Conservation (phyloP, 2,113 vertebrate genomes). For the Leiothrix lutea region DNA sequence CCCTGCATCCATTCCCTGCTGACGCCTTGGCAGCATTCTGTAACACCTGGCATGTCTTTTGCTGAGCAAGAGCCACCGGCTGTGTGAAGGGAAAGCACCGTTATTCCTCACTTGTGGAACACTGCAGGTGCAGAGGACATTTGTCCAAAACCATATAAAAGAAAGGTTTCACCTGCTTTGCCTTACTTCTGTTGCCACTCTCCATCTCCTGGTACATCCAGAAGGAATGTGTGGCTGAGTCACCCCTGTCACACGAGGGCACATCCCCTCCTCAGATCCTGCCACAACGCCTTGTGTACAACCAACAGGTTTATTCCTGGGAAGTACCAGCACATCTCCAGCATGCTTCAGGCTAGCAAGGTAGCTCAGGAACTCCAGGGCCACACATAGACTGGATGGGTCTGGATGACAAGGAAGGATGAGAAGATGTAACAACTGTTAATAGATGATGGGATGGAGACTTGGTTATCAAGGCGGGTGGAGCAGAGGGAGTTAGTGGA, state of each 20-base stretch:
- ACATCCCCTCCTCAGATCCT: background rate
- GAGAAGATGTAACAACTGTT: background rate
- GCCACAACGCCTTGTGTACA: rapidly evolving
- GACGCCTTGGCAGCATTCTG: background rate
- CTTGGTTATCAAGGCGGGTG: background rate
- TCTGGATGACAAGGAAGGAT: background rate
- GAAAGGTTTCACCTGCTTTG: background rate
- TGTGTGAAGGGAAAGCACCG: background rate
- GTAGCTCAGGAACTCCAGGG: background rate
- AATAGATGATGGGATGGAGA: background rate
- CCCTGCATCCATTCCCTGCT: background rate
- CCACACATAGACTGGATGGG: background rate
- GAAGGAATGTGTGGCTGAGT: rapidly evolving
- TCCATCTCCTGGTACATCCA: background rate
- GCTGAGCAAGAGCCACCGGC: background rate
- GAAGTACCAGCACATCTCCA: background rate
- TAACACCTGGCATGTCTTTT: background rate
- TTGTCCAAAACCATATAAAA: background rate
- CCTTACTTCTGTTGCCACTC: background rate
- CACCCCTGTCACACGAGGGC: background rate
- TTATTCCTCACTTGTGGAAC: background rate
- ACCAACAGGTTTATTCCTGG: background rate
- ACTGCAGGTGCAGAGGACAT: background rate
- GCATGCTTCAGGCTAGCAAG: background rate
- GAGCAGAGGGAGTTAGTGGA: background rate